Evolutionary conservation across 1,140 invertebrate genomes (phyloP).

Genomic region (Mizuhopecten yessoensis): DNA sequence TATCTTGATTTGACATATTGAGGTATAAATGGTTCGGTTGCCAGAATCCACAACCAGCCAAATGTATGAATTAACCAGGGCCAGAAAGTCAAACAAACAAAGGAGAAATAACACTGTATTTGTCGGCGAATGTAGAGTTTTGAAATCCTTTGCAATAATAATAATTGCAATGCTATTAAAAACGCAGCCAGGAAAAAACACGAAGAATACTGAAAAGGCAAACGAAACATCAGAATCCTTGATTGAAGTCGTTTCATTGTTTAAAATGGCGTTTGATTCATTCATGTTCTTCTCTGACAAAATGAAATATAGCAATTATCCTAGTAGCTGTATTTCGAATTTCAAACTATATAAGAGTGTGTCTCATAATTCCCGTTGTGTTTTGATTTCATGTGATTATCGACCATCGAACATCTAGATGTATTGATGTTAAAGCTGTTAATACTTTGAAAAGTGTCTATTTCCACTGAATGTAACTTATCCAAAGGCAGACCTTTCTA

Average conservation of each 20-base stretch:
- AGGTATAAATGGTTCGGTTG: background rate
- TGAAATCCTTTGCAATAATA: background rate
- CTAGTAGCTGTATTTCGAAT: no score
- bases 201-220: background rate
- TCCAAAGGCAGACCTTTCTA: no score
- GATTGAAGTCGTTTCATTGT: background rate
- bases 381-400: no score
- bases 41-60: background rate
- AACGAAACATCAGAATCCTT: no score
- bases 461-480: no score
- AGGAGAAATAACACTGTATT: background rate
- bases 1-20: background rate
- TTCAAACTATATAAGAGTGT: no score
- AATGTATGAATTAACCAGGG: background rate
- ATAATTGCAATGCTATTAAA: background rate
- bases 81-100: background rate
- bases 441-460: no score
- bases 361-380: no score
- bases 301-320: no score
- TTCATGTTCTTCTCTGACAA: background rate
- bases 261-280: background rate
- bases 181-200: background rate
- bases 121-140: background rate
- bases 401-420: no score
- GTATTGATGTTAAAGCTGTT: no score